These are phyloP conservation scores for Sesia bembeciformis DNA, from an alignment of 2,888 invertebrate genomes.

Conservation along the genomic window DNA sequence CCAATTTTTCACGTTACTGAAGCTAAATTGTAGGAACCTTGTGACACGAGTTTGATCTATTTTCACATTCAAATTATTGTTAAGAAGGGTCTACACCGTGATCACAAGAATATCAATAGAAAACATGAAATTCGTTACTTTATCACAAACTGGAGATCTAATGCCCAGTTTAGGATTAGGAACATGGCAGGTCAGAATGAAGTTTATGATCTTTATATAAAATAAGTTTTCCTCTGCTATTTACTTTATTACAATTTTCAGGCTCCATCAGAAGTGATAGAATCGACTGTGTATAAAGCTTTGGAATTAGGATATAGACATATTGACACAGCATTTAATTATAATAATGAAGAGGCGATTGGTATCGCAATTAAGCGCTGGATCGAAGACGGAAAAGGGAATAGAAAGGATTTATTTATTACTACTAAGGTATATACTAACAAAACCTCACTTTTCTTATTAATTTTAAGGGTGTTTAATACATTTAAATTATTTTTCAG, in stretches of 20 bases:
- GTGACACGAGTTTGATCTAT: too few relatives aligned
- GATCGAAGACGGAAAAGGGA: constrained; percentile 76
- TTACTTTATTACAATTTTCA: constrained; percentile 24
- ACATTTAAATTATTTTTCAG: constrained; percentile 42
- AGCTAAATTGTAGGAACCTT: too few relatives aligned
- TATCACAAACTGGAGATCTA: constrained; percentile 62
- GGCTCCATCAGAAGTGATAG: constrained; percentile 78
- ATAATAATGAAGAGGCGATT: constrained; percentile 84
- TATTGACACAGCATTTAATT: constrained; percentile 86
- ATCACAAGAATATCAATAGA: not conserved
- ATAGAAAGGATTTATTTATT: constrained; percentile 82
- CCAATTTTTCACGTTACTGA: not conserved
- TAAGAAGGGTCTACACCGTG: too few relatives aligned
- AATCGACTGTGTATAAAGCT: constrained; percentile 76
- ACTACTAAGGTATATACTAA: constrained; percentile 80
- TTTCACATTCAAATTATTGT: too few relatives aligned
- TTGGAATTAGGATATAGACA: constrained; percentile 83
- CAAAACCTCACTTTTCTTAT: not conserved
- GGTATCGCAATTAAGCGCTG: constrained; percentile 80
- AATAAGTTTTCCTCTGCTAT: not conserved
- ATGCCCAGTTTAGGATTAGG: constrained; percentile 84
- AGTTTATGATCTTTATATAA: not conserved
- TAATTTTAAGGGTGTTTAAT: not conserved
- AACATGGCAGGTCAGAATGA: constrained; percentile 77
- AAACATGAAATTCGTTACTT: constrained; percentile 54